Evolutionary conservation across 2,113 vertebrate species (phyloP).

Genomic region (Sander lucioperca): DNA sequence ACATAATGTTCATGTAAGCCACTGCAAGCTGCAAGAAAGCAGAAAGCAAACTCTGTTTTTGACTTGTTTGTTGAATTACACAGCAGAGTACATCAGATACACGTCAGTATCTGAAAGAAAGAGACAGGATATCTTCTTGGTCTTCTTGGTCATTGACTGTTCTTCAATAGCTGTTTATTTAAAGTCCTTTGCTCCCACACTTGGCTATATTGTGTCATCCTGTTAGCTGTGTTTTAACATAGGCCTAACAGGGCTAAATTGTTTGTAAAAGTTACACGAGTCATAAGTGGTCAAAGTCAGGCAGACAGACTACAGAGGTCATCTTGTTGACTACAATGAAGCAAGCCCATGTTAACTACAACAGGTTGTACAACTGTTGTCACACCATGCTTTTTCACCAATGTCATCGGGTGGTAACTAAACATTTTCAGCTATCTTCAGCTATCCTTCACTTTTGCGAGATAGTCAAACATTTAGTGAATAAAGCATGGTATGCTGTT

Average conservation of each 20-base stretch:
- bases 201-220: neutral
- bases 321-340: neutral
- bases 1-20: slow-evolving; percentile 33
- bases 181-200: neutral
- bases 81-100: neutral
- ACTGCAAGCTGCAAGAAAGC: neutral
- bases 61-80: neutral
- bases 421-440: neutral
- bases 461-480: neutral
- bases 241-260: neutral
- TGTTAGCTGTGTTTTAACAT: neutral
- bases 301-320: neutral
- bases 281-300: neutral
- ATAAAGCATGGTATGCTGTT: too few relatives aligned
- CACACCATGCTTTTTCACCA: neutral
- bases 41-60: neutral
- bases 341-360: neutral
- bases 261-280: neutral
- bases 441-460: neutral
- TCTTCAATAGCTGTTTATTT: neutral
- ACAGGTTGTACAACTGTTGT: neutral
- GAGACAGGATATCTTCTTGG: neutral
- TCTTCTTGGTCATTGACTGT: neutral
- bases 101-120: neutral
- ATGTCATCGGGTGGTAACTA: neutral